Base-by-base conservation (phyloP, 2,797 vertebrate genomes). In the Anguilla megastoma region DNA sequence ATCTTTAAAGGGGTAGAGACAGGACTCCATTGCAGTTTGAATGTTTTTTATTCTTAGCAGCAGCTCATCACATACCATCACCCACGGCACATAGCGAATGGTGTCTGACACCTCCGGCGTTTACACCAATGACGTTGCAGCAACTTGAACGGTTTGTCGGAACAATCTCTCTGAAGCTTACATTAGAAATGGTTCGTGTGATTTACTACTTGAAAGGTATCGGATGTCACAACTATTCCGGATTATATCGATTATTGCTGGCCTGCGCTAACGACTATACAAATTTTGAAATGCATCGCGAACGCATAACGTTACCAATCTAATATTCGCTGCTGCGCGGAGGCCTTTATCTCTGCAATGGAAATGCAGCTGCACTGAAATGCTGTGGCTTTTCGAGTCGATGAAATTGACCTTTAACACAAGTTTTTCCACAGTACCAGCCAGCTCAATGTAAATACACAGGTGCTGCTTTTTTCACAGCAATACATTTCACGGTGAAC, bases 361-460 rank as follows among this genome's bases (percentile, higher is more conserved):
- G 18, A 82, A 50, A 45, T 10, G 45, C 18, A 82, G 79, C 21
- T 33, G 41, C 76, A 80, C 33, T 36, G 30, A 76, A 80, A 82
- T 48, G 5, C 16, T 80, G 27, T 36, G 60, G 27, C 45, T 84
- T 74, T 58, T 66, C 14, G 66, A 27, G 21, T 87, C 41, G 66
- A 9, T 82, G 56, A 41, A 60, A 88, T 85, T 80, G 87, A 86
- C 80, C 85, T 79, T 50, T 36, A 80, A 36, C 24, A 69, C 21
- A 66, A 33, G 52, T 41, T 87, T 87, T 86, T 66, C 85, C 63
- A 54, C 85, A 76, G 52, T 86, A 88, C 60, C 69, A 84, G 79
- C 71, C 41, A 0, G 0, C 18, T 48, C 76, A 24, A 54, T 86
- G 88, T 33, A 89, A 87, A 87, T 79, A 71, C 60, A 71, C 60